Evolutionary conservation across 2,113 vertebrate species (phyloP).

Genomic region (Pachypanchax playfairii): DNA sequence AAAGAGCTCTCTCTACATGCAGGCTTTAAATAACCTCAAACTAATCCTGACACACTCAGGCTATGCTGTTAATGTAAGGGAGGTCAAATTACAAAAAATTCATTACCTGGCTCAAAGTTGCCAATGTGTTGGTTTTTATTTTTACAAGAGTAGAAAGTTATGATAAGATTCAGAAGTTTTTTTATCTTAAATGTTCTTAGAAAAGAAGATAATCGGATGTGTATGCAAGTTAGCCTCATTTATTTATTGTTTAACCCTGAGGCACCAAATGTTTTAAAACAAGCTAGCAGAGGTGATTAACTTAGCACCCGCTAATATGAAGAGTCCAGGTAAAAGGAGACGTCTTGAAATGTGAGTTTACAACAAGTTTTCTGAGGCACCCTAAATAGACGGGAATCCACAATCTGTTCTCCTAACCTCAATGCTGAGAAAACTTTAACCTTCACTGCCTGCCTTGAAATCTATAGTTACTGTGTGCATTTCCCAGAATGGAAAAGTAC

Average conservation of each 20-base stretch:
- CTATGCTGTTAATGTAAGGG: conserved; percentile 15
- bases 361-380: background rate
- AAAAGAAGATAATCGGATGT: background rate
- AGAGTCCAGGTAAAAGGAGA: too few relatives aligned
- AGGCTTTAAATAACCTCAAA: conserved; percentile 75
- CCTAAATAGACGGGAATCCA: background rate
- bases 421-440: background rate
- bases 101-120: conserved; percentile 6
- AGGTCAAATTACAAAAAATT: conserved; percentile 4
- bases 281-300: conserved; percentile 8
- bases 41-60: conserved; percentile 33
- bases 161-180: background rate
- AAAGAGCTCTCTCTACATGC: conserved; percentile 89
- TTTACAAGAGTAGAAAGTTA: background rate
- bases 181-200: background rate
- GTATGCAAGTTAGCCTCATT: background rate
- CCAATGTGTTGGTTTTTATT: background rate
- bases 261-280: background rate
- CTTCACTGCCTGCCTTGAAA: conserved; percentile 13
- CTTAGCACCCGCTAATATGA: background rate
- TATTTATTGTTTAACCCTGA: background rate
- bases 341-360: background rate
- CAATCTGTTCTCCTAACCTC: background rate
- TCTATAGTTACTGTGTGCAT: conserved; percentile 17
- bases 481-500: conserved; percentile 8